Conservation (phyloP, 2,113 vertebrate genomes). For the Lampris megalopsis region DNA sequence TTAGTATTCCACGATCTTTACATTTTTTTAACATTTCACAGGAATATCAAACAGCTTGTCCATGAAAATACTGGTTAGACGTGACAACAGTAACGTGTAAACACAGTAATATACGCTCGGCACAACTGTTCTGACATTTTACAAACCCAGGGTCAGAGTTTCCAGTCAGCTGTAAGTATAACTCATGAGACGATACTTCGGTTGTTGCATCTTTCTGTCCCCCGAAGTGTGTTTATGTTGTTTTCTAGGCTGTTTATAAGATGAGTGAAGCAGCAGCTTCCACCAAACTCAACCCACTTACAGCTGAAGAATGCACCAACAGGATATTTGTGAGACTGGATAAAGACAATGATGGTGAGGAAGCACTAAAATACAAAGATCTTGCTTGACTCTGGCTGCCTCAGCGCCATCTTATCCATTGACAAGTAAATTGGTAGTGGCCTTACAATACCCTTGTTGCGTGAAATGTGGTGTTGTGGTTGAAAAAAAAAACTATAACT, state of each 20-base stretch:
- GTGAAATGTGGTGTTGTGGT: neutral
- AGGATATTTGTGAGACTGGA: conserved; percentile 81
- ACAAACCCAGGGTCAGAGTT: no score
- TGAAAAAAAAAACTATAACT: no score
- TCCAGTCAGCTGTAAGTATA: neutral
- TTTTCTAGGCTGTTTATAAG: conserved; percentile 75
- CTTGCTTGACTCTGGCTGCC: no score
- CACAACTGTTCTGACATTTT: no score
- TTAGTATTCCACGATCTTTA: neutral
- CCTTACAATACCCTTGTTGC: no score
- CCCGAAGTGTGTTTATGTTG: conserved; percentile 2
- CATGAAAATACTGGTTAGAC: no score
- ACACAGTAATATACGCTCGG: no score
- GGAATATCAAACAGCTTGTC: no score
- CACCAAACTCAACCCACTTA: conserved; percentile 69
- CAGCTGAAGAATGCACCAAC: conserved; percentile 80
- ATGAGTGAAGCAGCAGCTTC: conserved; percentile 77
- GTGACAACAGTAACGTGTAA: no score
- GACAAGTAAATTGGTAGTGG: no score
- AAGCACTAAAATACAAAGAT: neutral
- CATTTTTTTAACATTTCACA: no score
- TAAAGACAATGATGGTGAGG: conserved; percentile 81
- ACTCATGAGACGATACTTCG: conserved; percentile 17
- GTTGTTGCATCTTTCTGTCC: neutral
- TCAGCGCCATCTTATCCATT: no score